These are phyloP conservation scores for Corticium candelabrum DNA, from an alignment of 37 sponge, comb jelly and placozoan genomes.

Conservation along the genomic window DNA sequence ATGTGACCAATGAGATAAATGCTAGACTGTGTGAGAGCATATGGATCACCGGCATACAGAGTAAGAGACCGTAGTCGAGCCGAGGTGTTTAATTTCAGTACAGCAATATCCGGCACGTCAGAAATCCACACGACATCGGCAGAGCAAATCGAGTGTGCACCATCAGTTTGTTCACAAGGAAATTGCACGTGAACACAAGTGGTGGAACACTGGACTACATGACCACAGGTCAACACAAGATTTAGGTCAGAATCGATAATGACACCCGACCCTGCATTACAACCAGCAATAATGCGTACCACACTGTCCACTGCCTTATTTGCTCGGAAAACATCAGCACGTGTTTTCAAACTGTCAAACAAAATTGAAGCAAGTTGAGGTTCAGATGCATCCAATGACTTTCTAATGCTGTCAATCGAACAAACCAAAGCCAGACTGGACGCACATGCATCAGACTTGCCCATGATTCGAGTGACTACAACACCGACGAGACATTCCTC, in stretches of 20 bases:
- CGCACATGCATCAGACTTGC: too few species aligned
- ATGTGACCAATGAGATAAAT: not conserved
- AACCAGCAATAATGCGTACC: not conserved
- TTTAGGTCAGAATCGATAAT: not conserved
- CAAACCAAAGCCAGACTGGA: not conserved
- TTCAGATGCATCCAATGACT: not conserved
- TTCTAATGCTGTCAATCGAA: not conserved
- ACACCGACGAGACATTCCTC: not conserved
- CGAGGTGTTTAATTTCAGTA: not conserved
- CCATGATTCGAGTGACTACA: not conserved
- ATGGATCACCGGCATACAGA: not conserved
- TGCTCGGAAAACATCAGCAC: too few species aligned
- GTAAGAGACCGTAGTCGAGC: not conserved
- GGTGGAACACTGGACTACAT: not conserved
- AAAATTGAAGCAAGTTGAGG: too few species aligned
- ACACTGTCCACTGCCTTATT: not conserved
- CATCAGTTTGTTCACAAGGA: too few species aligned
- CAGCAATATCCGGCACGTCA: not conserved
- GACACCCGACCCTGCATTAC: not conserved
- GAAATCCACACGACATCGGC: not conserved
- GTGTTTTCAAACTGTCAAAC: not conserved
- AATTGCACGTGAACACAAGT: too few species aligned
- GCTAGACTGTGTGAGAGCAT: not conserved
- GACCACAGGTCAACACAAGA: not conserved
- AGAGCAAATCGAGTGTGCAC: not conserved